Conservation (phyloP, 1,140 invertebrate species). For the Globodera ellingtonae region DNA sequence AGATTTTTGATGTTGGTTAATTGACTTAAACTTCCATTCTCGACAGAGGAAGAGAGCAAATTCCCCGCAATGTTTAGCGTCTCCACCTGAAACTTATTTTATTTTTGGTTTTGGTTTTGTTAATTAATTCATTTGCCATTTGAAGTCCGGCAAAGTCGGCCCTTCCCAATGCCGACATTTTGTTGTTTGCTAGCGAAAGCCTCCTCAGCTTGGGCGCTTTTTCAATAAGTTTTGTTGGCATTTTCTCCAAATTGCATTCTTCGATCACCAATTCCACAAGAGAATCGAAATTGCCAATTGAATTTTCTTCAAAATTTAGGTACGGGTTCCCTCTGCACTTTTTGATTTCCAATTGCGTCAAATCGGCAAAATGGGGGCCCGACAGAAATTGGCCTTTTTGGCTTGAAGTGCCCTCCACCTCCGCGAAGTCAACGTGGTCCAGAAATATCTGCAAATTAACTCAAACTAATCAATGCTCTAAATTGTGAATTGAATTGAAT, state of each 20-base stretch:
- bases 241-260: constrained; percentile 34
- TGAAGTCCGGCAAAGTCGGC: constrained; percentile 22
- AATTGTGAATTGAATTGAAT: neutral
- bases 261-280: constrained; percentile 41
- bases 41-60: constrained; percentile 39
- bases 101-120: neutral
- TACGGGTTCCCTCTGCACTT: constrained; percentile 22
- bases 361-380: neutral
- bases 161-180: constrained; percentile 34
- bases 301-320: neutral
- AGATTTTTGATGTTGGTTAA: constrained; percentile 41
- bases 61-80: constrained; percentile 50
- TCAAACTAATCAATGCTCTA: neutral
- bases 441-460: constrained; percentile 29
- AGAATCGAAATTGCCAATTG: neutral
- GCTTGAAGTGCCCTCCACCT: constrained; percentile 10
- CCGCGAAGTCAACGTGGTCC: constrained; percentile 33
- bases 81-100: constrained; percentile 43
- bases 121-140: neutral
- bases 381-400: neutral
- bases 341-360: constrained; percentile 33
- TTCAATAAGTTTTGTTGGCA: constrained; percentile 32
- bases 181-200: constrained; percentile 37
- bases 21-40: constrained; percentile 41
- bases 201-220: constrained; percentile 7